Evolutionary conservation across 37 sponge, comb jelly and placozoan species (phyloP).

Genomic region (Hormiphora californensis): DNA sequence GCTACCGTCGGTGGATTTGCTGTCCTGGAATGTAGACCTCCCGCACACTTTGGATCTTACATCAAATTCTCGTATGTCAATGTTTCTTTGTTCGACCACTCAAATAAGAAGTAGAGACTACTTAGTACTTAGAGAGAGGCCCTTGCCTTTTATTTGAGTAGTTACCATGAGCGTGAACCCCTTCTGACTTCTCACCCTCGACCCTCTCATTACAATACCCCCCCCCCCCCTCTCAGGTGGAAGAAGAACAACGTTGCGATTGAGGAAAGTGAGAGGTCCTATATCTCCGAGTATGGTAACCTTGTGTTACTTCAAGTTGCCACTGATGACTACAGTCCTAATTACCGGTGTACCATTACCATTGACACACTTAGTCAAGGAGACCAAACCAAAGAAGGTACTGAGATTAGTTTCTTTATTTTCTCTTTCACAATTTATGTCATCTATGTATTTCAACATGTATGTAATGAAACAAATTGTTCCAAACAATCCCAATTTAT

Average conservation of each 20-base stretch:
- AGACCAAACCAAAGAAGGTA: not conserved
- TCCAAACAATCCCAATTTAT: too few relatives aligned
- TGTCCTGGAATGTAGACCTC: not conserved
- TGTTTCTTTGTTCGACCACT: too few relatives aligned
- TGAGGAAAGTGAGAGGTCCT: not conserved
- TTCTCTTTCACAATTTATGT: not conserved
- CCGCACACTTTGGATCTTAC: slow-evolving; percentile 19
- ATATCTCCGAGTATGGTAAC: slow-evolving; percentile 5
- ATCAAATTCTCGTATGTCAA: slow-evolving; percentile 7
- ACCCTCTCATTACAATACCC: too few relatives aligned
- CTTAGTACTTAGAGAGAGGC: too few relatives aligned
- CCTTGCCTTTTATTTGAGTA: too few relatives aligned
- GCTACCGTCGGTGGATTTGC: not conserved
- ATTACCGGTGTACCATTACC: not conserved
- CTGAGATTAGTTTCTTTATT: not conserved
- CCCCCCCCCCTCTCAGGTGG: not conserved
- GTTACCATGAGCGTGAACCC: too few relatives aligned
- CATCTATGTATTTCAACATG: too few relatives aligned
- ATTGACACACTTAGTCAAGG: not conserved
- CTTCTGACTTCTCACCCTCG: too few relatives aligned
- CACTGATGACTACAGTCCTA: not conserved
- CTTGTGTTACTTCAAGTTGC: not conserved
- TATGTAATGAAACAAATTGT: too few relatives aligned
- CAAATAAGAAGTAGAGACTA: too few relatives aligned
- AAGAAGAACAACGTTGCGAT: not conserved